Conservation (phyloP, 35 echinoderm and acorn worm species). For the Chiridota heheva region DNA sequence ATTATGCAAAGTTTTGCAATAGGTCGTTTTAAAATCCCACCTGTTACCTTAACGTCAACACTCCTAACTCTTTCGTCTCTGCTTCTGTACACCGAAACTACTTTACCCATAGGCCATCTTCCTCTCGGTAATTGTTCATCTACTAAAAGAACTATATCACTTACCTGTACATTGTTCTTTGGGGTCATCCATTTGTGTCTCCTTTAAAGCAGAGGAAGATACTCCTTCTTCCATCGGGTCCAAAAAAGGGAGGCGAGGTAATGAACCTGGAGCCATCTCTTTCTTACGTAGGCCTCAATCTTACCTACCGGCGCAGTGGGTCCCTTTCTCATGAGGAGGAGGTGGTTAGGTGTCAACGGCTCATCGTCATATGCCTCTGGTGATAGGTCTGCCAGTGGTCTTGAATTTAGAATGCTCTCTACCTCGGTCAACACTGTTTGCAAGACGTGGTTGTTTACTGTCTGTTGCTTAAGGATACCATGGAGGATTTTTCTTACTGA, state of each 20-base stretch:
- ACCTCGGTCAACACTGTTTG: slow-evolving; percentile 19
- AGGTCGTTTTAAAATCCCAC: slow-evolving; percentile 24
- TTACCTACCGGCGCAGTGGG: slow-evolving; percentile 10
- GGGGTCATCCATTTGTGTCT: slow-evolving; percentile 52
- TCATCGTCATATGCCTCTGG: background rate
- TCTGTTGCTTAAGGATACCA: slow-evolving; percentile 10
- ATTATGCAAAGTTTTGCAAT: slow-evolving; percentile 41
- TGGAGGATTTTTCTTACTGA: background rate
- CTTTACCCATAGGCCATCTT: slow-evolving; percentile 37
- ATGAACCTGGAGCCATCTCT: slow-evolving; percentile 59
- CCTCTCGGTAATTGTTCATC: slow-evolving; percentile 18
- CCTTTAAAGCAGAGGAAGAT: slow-evolving; percentile 49
- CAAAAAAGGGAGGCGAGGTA: slow-evolving; percentile 57
- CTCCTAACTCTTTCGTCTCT: slow-evolving; percentile 40
- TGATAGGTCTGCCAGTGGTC: slow-evolving; percentile 25
- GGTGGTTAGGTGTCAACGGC: slow-evolving; percentile 19
- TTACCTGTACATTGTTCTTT: slow-evolving; percentile 25
- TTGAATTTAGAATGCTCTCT: slow-evolving; percentile 12
- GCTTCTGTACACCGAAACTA: slow-evolving; percentile 6
- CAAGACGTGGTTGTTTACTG: slow-evolving; percentile 9
- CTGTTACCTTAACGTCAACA: slow-evolving; percentile 35
- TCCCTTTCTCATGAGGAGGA: slow-evolving; percentile 17
- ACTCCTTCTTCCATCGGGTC: slow-evolving; percentile 56
- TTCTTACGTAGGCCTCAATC: slow-evolving; percentile 32
- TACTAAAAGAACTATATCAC: slow-evolving; percentile 18